Conservation (phyloP, 92 coral and sea anemone genomes). For the Parazoanthus darwini region DNA sequence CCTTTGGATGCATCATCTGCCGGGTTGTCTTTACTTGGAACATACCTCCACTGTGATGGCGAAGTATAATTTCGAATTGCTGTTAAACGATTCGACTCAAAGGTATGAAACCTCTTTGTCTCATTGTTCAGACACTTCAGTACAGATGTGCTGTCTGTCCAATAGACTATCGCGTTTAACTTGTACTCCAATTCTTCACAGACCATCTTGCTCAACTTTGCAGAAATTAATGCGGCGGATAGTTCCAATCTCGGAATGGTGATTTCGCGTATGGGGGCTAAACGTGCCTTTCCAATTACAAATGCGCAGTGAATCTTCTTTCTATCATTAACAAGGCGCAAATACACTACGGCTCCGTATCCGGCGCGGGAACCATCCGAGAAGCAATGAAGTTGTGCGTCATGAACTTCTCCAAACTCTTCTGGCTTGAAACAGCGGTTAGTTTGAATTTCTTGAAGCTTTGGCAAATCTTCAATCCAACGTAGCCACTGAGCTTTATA, state of each 20-base stretch:
- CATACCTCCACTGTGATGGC: slow-evolving; percentile 51
- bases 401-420: slow-evolving; percentile 42
- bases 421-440: slow-evolving; percentile 49
- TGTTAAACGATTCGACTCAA: slow-evolving; percentile 45
- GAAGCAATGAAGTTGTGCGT: slow-evolving; percentile 52
- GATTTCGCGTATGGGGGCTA: slow-evolving; percentile 56
- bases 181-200: slow-evolving; percentile 43
- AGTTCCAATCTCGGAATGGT: slow-evolving; percentile 53
- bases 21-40: slow-evolving; percentile 53
- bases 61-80: slow-evolving; percentile 20
- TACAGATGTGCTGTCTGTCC: slow-evolving; percentile 57
- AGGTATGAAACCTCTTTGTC: slow-evolving; percentile 33
- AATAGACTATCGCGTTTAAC: slow-evolving; percentile 34
- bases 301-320: slow-evolving; percentile 46
- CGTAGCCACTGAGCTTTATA: slow-evolving; percentile 46
- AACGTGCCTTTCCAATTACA: slow-evolving; percentile 55
- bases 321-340: slow-evolving; percentile 42
- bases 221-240: slow-evolving; percentile 52
- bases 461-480: slow-evolving; percentile 42
- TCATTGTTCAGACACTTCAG: slow-evolving; percentile 41
- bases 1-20: slow-evolving; percentile 58
- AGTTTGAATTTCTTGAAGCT: slow-evolving; percentile 30
- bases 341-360: slow-evolving; percentile 49
- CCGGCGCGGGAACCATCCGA: slow-evolving; percentile 56
- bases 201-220: slow-evolving; percentile 22